Conservation (phyloP, 2,888 invertebrate genomes). For the Cheilosia impressa region DNA sequence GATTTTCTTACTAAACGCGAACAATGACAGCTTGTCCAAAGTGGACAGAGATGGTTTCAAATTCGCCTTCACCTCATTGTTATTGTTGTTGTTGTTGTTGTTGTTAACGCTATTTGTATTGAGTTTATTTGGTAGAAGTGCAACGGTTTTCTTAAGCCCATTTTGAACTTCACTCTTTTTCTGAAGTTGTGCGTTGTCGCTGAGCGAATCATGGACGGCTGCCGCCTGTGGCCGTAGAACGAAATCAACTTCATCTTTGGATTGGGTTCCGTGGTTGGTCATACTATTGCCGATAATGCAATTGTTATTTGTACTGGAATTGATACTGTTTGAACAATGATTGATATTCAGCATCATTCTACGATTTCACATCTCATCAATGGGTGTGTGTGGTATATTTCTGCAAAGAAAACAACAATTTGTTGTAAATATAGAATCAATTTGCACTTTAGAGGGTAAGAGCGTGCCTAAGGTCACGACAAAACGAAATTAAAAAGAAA, state of each 20-base stretch:
- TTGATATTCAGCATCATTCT: conserved; percentile 68
- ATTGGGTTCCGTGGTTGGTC: conserved; percentile 71
- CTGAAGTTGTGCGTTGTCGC: conserved; percentile 28
- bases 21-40: conserved; percentile 77
- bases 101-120: conserved; percentile 33
- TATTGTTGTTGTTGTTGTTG: conserved; percentile 53
- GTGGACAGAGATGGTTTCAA: conserved; percentile 70
- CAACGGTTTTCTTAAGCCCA: conserved; percentile 48
- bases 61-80: conserved; percentile 64
- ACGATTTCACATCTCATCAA: conserved; percentile 59
- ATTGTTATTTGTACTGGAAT: conserved; percentile 64
- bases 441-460: conserved; percentile 45
- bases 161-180: conserved; percentile 60
- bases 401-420: conserved; percentile 41
- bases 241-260: conserved; percentile 82
- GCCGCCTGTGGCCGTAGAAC: conserved; percentile 70
- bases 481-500: background rate
- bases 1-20: conserved; percentile 77
- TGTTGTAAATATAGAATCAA: conserved; percentile 23
- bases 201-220: conserved; percentile 6
- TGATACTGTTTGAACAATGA: conserved; percentile 58
- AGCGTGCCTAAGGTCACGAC: conserved; percentile 35
- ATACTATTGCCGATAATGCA: conserved; percentile 62
- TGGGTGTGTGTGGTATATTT: conserved; percentile 21
- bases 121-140: conserved; percentile 48